Evolutionary conservation across 2,888 invertebrate species (phyloP).

Genomic region (Drosophila mimetica): DNA sequence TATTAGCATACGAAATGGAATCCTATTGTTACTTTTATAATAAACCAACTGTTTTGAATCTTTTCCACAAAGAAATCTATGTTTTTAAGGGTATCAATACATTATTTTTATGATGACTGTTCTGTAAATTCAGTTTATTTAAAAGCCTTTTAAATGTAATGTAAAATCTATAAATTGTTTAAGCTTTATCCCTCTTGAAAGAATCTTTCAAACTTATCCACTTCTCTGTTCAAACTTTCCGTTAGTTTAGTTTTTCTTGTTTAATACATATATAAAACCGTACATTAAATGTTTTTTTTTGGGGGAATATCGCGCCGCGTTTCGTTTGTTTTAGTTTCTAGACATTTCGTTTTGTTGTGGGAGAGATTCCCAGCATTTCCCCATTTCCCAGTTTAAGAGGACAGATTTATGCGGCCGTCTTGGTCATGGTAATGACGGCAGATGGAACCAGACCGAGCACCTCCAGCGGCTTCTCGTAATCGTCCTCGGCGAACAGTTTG

Average conservation of each 20-base stretch:
- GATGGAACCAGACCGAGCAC: constrained; percentile 93
- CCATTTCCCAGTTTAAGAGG: neutral
- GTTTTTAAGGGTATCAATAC: neutral
- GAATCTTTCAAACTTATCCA: neutral
- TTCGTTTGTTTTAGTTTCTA: constrained; percentile 35
- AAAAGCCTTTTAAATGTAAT: neutral
- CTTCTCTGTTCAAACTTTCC: neutral
- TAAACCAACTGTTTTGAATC: neutral
- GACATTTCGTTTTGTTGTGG: constrained; percentile 42
- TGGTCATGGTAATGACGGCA: constrained; percentile 86
- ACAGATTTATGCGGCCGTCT: constrained; percentile 51
- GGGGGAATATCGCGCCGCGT: constrained; percentile 30
- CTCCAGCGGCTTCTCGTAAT: constrained; percentile 94
- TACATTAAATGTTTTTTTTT: constrained; percentile 44
- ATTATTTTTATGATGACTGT: neutral
- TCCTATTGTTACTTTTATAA: neutral
- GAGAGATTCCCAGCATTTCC: constrained; percentile 22
- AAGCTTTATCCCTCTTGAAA: neutral
- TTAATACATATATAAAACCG: constrained; percentile 57
- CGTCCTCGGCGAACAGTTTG: constrained; percentile 92
- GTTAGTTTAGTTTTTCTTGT: constrained; percentile 17
- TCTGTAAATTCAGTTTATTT: neutral
- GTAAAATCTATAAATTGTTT: no score
- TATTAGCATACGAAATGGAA: neutral
- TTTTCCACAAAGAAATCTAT: neutral